Percentiles rank a stretch among this genome's conserved stretches.
These are phyloP conservation scores for Setophaga coronata DNA, from an alignment of 2,113 vertebrate species.

Conservation along the genomic window DNA sequence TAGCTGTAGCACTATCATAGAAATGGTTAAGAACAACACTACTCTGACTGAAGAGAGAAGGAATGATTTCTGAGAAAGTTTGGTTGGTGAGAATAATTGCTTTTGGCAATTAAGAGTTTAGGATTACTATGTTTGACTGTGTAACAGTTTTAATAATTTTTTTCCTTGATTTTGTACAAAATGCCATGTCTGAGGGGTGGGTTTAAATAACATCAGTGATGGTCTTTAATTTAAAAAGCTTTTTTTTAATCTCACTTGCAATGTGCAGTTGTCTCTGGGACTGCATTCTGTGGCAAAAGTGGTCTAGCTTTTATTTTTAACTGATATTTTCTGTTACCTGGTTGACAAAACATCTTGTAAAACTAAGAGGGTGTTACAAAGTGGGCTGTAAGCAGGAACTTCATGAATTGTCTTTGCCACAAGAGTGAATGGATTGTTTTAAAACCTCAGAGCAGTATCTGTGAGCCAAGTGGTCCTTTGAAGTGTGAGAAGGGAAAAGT, in stretches of 20 bases:
- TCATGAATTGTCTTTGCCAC: neutral
- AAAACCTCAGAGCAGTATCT: neutral
- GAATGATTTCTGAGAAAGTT: neutral
- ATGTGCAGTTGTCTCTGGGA: neutral
- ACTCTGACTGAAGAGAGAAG: neutral
- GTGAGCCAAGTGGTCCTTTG: neutral
- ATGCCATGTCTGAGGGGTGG: neutral
- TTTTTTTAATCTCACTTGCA: neutral
- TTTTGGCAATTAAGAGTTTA: neutral
- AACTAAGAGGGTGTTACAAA: neutral
- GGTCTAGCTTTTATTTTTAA: neutral
- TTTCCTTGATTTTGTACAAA: neutral
- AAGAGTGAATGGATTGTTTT: neutral
- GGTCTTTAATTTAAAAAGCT: neutral
- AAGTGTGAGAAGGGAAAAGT: neutral
- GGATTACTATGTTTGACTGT: neutral
- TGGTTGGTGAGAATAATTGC: neutral
- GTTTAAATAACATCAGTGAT: neutral
- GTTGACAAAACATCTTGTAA: neutral
- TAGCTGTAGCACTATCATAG: neutral
- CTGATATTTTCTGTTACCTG: neutral
- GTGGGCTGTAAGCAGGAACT: neutral
- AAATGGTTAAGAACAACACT: neutral
- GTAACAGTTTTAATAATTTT: neutral
- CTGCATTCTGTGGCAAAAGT: neutral